Percentiles rank a stretch among this genome's conserved stretches.
phyloP scores from a whole-genome alignment of 2,888 invertebrate genomes.

The Lissonota sp. region DNA sequence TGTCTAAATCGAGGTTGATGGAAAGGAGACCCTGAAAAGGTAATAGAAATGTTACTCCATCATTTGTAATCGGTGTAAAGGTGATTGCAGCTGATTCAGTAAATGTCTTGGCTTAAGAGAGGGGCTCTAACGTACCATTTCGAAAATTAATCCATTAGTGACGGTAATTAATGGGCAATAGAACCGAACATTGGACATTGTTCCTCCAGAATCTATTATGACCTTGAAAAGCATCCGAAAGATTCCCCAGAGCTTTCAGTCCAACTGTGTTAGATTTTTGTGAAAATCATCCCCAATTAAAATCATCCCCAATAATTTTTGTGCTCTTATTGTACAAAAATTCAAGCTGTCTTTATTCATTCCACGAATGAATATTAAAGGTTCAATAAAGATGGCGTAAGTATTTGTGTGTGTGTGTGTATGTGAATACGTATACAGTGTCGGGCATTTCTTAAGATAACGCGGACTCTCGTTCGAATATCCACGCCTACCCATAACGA shows the following conservation, averaged over 20 bases:
- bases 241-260: conserved; percentile 20
- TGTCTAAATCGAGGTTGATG: conserved; percentile 26
- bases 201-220: conserved; percentile 10
- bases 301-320: too few relatives aligned
- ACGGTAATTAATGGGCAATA: conserved; percentile 31
- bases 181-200: conserved; percentile 11
- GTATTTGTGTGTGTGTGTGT: not conserved
- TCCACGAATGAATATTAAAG: conserved; percentile 14
- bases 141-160: conserved; percentile 46
- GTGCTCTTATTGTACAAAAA: conserved; percentile 21
- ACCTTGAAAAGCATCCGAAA: conserved; percentile 34
- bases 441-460: conserved; percentile 57
- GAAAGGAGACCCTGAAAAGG: conserved; percentile 11
- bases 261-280: too few relatives aligned
- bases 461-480: conserved; percentile 68
- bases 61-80: conserved; percentile 10
- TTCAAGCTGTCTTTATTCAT: conserved; percentile 21
- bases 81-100: conserved; percentile 43
- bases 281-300: too few relatives aligned
- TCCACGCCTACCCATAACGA: conserved; percentile 84
- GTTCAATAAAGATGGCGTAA: conserved; percentile 31
- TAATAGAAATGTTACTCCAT: not conserved
- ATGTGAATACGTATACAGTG: conserved; percentile 4
- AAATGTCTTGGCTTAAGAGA: conserved; percentile 38
- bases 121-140: conserved; percentile 1